Base-by-base conservation (phyloP, 2,888 invertebrate genomes). In the Aromia moschata region DNA sequence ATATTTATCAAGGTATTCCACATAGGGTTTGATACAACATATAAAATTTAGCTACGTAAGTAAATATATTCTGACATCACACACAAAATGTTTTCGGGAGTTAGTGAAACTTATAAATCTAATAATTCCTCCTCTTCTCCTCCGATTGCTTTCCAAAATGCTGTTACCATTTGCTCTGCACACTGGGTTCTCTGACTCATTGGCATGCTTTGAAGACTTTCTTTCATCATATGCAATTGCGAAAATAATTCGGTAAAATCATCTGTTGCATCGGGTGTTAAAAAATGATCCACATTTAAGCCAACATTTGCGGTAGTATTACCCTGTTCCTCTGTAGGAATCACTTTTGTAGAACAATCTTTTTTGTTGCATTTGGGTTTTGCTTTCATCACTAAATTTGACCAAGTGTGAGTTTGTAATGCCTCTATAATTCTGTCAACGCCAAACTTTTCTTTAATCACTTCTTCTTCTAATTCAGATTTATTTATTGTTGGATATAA, bases 81-180 rank as follows among this genome's bases (percentile, higher is more conserved):
- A 15, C 14, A n/a, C n/a, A n/a, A n/a, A n/a, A n/a, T n/a, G n/a
- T n/a, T n/a, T n/a, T n/a, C n/a, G n/a, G n/a, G n/a, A n/a, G n/a
- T n/a, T 25, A 7, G 7, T 25, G 3, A 25, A 46, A 46, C 43
- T 68, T 80, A 80, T 54, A 78, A 73, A 74, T 84, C 85, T 56
- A 82, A 82, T 61, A 89, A 81, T 79, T 91, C 90, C 64, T 87
- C 87, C 60, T 86, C 86, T 75, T 89, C 88, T 12, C 90, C 90
- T 12, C 89, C 90, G 72, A 91, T 87, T 0, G 90, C 89, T 72
- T 85, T 84, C 90, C 90, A 91, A 77, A 91, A 91, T 11, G 88
- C 87, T 60, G 87, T 83, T 1, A 89, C 89, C 74, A 90, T 85
- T 79, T 89, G 85, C 77, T 91, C 90, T 2, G 91, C 91, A 74